phyloP scores from a whole-genome alignment of 2,888 invertebrate species.

The Nebria salina region DNA sequence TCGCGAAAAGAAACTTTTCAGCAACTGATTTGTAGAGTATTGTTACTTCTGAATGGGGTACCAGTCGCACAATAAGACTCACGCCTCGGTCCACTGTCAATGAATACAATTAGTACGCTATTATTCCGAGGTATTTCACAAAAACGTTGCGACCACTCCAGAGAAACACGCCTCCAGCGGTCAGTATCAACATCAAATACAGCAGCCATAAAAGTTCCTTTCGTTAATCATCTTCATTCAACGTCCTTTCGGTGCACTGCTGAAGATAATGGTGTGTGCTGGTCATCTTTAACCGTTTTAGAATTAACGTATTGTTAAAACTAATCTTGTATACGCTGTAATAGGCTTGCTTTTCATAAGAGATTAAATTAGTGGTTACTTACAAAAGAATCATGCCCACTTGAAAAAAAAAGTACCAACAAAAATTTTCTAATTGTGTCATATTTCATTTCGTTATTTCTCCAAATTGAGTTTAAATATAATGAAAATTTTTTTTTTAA shows the following conservation, averaged over 20 bases:
- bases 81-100: conserved; percentile 59
- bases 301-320: conserved; percentile 7
- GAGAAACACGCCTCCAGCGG: conserved; percentile 8
- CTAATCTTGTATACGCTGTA: background rate
- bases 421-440: no score
- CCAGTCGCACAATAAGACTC: conserved; percentile 54
- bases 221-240: background rate
- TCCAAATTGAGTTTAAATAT: no score
- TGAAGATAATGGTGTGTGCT: background rate
- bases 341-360: background rate
- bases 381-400: background rate
- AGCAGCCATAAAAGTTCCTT: background rate
- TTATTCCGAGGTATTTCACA: conserved; percentile 52
- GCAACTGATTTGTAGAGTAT: conserved; percentile 56
- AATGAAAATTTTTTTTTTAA: no score
- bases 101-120: conserved; percentile 61
- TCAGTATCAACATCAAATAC: background rate
- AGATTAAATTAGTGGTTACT: background rate
- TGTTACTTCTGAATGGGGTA: conserved; percentile 56
- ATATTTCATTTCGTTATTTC: no score
- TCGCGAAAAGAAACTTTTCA: conserved; percentile 52
- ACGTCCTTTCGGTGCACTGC: background rate
- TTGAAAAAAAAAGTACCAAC: background rate
- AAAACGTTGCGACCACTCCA: background rate
- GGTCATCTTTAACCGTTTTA: background rate